Conservation (phyloP, 1,140 invertebrate genomes). For the Orussus abietinus region DNA sequence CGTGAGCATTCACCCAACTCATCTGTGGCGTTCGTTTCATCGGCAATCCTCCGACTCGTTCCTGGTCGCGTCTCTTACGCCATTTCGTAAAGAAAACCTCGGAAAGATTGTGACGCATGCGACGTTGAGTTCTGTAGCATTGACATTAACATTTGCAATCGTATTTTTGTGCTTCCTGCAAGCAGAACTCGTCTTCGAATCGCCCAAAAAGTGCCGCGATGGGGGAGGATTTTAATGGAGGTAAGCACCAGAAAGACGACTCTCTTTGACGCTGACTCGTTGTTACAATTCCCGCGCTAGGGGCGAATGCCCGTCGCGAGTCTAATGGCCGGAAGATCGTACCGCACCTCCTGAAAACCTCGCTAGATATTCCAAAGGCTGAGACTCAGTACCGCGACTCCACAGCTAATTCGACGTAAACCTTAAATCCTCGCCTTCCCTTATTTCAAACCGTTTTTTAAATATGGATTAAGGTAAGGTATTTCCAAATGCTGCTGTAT, state of each 20-base stretch:
- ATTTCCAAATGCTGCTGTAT: background rate
- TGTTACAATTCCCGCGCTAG: background rate
- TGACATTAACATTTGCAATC: slow-evolving; percentile 14
- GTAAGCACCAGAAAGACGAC: slow-evolving; percentile 23
- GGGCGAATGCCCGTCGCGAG: no score
- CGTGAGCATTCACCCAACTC: no score
- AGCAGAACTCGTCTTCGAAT: no score
- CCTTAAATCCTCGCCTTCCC: background rate
- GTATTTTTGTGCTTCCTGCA: no score
- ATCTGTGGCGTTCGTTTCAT: no score
- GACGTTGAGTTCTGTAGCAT: background rate
- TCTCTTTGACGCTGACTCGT: slow-evolving; percentile 7
- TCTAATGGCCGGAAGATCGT: no score
- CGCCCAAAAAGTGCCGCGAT: no score
- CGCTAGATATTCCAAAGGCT: slow-evolving; percentile 2
- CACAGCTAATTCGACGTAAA: background rate
- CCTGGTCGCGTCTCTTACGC: slow-evolving; percentile 3
- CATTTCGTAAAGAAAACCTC: slow-evolving; percentile 12
- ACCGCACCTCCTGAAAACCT: background rate
- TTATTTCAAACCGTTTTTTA: slow-evolving; percentile 4
- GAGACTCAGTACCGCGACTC: no score
- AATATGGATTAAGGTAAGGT: background rate
- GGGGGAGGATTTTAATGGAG: slow-evolving; percentile 50
- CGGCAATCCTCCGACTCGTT: no score
- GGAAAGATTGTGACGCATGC: background rate